Base-by-base conservation (phyloP, 2,797 vertebrate species). In the Muraenolepis orangiensis region DNA sequence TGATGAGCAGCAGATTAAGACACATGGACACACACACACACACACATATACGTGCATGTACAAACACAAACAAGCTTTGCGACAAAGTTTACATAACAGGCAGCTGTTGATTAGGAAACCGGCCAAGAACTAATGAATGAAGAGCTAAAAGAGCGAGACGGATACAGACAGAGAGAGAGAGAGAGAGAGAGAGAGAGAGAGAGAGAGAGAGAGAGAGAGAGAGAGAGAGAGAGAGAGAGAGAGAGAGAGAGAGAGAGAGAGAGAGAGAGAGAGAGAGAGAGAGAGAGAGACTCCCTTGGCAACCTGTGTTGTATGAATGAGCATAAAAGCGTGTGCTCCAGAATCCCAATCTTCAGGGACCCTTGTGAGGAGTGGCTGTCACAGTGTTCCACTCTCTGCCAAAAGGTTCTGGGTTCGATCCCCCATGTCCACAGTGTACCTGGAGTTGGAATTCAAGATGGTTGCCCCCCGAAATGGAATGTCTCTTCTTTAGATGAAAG, bases 1-100 rank as follows among this genome's bases (percentile, higher is more conserved):
- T 76, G 76, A 78, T 73, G 80, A 87, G 29, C 57, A 66, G 64
- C 34, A 42, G 23, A 73, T 64, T 75, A 75, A 32, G 70, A 20
- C 68, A 80, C 72, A 75, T 66, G 68, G 11, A 31, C 13, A 42
- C 28, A 75, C 42, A n/a, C 20, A 57, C 51, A 23, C 51, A n/a
- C 16, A 57, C n/a, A 57, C 20, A 57, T 57, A n/a, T 10, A 57
- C 20, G 23, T 23, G 51, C 51, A 57, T n/a, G 23, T 2, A 20
- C 42, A 57, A n/a, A 57, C n/a, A 57, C 51, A 23, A 10, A 23
- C 23, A 57, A 8, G 1, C 51, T 4, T 23, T 11, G 51, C 10
- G 20, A 11, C 51, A 23, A 23, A 57, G n/a, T 57, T 10, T 8
- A 57, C 7, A n/a, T 57, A 57, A 23, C 20, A 57, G 51, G 20